Base-by-base conservation (phyloP, 2,797 vertebrate genomes). In the Syngnathus acus region DNA sequence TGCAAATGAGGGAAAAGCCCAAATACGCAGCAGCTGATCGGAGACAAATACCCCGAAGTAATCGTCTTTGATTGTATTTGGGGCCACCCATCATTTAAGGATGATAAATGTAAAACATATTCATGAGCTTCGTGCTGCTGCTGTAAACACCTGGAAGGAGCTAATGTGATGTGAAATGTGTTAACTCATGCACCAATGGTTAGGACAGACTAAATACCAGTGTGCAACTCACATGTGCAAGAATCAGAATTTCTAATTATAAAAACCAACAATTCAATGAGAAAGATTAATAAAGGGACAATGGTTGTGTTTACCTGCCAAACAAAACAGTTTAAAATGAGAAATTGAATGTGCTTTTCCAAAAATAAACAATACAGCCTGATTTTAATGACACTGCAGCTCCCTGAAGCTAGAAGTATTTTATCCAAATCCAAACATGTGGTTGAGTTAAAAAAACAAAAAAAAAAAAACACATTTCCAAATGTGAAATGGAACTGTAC, bases 101-200 rank as follows among this genome's bases (percentile, higher is more conserved):
- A 42, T 42, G 58, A 60, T 60, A 10, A n/a, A 61, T 23, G n/a
- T 61, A 42, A 59, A 59, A 61, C 5, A 11, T 42, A 23, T 61
- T 61, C 59, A 61, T 61, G 39, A 40, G 37, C 58, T 21, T 21
- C 57, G n/a, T 40, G 38, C 50, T 63, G 37, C 51, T 64, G 48
- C 43, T 69, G 53, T 50, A 62, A 74, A 69, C 38, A 58, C 51
- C 38, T 42, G 23, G 11, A 64, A 66, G 51, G 45, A 19, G 8
- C 23, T 43, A 59, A 61, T 61, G 10, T 19, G 62, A 70, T 23
- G 48, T 40, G 17, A 17, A 68, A 26, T 53, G 9, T 53, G 39
- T 62, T 66, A 40, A 37, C 1, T 55, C 32, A 48, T 62, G 63
- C 10, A 9, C n/a, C 16, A 7, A 2, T 43, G 40, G 14, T 67